Evolutionary conservation across 2,888 invertebrate genomes (phyloP).

Genomic region (Hanleya hanleyi): DNA sequence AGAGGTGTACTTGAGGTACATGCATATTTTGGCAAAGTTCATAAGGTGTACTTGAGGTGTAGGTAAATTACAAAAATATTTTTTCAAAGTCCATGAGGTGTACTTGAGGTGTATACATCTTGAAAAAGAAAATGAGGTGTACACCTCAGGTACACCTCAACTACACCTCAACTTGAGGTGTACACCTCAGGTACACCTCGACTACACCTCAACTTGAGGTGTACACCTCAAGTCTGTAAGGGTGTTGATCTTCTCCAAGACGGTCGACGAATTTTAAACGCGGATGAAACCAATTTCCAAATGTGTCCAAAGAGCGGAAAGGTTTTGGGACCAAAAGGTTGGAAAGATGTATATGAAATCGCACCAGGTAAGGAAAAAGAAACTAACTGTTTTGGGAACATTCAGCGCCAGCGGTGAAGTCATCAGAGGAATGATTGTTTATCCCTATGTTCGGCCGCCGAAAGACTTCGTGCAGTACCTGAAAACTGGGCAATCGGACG

Average conservation of each 20-base stretch:
- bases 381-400: slow-evolving; percentile 8
- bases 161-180: too few species aligned
- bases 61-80: too few species aligned
- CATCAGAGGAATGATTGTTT: neutral
- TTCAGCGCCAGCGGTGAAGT: neutral
- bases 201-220: too few species aligned
- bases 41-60: too few species aligned
- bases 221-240: too few species aligned
- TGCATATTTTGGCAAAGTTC: too few species aligned
- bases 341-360: slow-evolving; percentile 6
- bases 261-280: slow-evolving; percentile 15
- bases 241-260: slow-evolving; percentile 9
- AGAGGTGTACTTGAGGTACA: too few species aligned
- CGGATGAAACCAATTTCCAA: slow-evolving; percentile 23
- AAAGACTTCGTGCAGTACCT: neutral
- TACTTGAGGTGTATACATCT: too few species aligned
- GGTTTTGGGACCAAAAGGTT: slow-evolving; percentile 5
- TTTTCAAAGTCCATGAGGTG: too few species aligned
- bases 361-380: slow-evolving; percentile 5
- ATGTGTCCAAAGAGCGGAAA: slow-evolving; percentile 12
- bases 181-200: too few species aligned
- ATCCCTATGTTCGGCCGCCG: neutral
- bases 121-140: too few species aligned
- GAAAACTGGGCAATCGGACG: neutral
- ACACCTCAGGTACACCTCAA: too few species aligned